Evolutionary conservation across 1,140 invertebrate genomes (phyloP), one percentile per base, ranked within the genome.

Genomic region (Metopolophium dirhodum): DNA sequence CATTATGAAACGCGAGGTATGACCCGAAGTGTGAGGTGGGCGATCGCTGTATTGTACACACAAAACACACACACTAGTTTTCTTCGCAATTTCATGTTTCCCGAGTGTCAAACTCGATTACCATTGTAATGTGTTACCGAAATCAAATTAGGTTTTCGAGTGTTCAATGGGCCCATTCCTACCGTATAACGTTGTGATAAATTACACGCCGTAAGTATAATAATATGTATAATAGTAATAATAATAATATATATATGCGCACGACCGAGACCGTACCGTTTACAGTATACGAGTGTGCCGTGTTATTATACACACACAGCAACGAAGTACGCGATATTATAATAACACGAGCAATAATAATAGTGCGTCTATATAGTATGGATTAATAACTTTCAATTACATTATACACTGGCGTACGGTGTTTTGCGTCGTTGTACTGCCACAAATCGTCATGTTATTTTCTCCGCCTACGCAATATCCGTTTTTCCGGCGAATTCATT

Each of bases 71-170:
- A 37, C 77, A 23, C 35, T 23, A 35, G 61, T n/a, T 77, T 77
- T n/a, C 61, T 77, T 14, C 14, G 30, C n/a, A 77, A 77, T 77
- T 83, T 83, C 35, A 37, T 37, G 35, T 83, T 35, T 82, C 77
- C 35, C 20, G 35, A 30, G 37, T 45, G 83, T 85, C 83, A 85
- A 85, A 85, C 37, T 85, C 37, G 37, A 85, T 85, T 85, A 85
- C 37, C 14, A 45, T 45, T 41, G 35, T 45, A 41, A 45, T 85
- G 83, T 45, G 37, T 85, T 85, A 85, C 22, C 41, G 26, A 85
- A 85, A 85, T 85, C 83, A 45, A 85, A 45, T 85, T 85, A 85
- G 83, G 83, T 85, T 85, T 85, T 85, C 37, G 83, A 85, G 83
- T 6, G n/a, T 77, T 77, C 61, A 77, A 77, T 77, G 61, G 61